Conservation (phyloP, 2,888 invertebrate species). For the Timandra comae region DNA sequence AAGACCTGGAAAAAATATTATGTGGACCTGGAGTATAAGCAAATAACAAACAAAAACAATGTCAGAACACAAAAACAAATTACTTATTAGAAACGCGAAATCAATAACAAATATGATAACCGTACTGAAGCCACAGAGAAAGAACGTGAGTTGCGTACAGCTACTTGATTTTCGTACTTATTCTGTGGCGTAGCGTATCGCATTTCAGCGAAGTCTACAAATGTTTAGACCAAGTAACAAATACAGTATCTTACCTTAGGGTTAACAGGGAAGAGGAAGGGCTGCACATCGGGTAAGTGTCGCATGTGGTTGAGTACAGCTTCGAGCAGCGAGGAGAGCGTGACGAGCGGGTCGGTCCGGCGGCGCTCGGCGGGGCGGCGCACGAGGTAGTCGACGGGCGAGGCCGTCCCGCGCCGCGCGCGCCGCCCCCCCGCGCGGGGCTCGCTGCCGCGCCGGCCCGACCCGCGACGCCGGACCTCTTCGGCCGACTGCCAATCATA, state of each 20-base stretch:
- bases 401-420: conserved; percentile 52
- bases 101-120: too few relatives aligned
- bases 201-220: too few relatives aligned
- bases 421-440: conserved; percentile 48
- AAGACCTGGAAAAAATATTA: too few relatives aligned
- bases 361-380: conserved; percentile 91
- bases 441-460: conserved; percentile 84
- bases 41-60: too few relatives aligned
- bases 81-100: too few relatives aligned
- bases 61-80: too few relatives aligned
- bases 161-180: too few relatives aligned
- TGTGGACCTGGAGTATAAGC: too few relatives aligned
- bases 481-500: conserved; percentile 93
- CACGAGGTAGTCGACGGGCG: conserved; percentile 89
- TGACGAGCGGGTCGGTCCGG: conserved; percentile 97
- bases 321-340: conserved; percentile 93
- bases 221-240: too few relatives aligned
- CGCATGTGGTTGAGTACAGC: conserved; percentile 94
- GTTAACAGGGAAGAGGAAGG: conserved; percentile 96
- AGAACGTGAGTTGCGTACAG: too few relatives aligned
- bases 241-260: conserved; percentile 90
- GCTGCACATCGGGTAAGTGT: conserved; percentile 92
- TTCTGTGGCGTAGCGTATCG: too few relatives aligned
- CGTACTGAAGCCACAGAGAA: too few relatives aligned
- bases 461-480: conserved; percentile 85